phyloP scores from a whole-genome alignment of 2,113 vertebrate genomes.

The Myrmecophaga tridactyla region DNA sequence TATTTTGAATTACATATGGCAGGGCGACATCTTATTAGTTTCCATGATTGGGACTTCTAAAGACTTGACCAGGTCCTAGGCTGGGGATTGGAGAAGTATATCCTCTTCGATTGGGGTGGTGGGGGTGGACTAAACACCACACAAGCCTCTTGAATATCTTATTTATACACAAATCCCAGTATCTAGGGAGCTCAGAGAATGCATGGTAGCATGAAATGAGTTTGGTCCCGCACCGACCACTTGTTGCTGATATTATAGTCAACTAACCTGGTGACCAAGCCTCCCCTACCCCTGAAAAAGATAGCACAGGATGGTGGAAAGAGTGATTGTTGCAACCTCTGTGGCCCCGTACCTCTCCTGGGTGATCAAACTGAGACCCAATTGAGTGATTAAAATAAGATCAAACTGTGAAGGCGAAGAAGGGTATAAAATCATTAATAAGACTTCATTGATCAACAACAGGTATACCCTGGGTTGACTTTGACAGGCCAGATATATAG shows the following conservation, averaged over 20 bases:
- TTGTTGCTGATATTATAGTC: not conserved
- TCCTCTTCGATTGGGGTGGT: not conserved
- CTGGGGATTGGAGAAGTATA: not conserved
- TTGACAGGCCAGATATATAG: not conserved
- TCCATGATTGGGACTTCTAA: not conserved
- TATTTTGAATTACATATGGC: not conserved
- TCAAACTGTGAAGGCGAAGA: too few relatives aligned
- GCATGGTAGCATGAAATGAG: not conserved
- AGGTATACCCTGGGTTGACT: not conserved
- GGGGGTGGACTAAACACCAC: not conserved
- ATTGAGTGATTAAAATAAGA: too few relatives aligned
- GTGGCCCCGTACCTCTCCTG: fast-evolving
- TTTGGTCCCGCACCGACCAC: fast-evolving
- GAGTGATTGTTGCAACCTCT: not conserved
- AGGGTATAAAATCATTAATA: not conserved
- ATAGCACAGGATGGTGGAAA: not conserved
- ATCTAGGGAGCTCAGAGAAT: not conserved
- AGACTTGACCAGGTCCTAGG: not conserved
- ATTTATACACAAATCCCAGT: not conserved
- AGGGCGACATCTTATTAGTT: not conserved
- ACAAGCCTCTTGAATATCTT: not conserved
- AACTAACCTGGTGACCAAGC: not conserved
- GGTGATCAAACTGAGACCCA: not conserved
- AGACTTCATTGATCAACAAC: not conserved
- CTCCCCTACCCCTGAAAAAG: not conserved